Evolutionary conservation across 2,888 invertebrate species (phyloP).

Genomic region (Stenchaetothrips biformis): DNA sequence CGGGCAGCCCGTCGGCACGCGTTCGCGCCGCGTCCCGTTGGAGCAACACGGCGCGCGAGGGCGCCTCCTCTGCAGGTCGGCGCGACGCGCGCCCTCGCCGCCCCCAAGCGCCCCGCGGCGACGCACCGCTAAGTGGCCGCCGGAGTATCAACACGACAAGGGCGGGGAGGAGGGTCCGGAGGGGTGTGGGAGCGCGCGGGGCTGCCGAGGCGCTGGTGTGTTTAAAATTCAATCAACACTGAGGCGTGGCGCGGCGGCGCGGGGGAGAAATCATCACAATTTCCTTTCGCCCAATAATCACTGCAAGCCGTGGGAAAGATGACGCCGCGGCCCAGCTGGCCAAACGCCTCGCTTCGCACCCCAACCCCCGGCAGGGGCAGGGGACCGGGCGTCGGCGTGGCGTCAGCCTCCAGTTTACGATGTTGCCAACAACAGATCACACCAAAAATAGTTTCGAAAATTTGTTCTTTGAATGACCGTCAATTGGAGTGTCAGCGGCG

Average conservation of each 20-base stretch:
- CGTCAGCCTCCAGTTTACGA: neutral
- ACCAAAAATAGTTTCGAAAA: too few species aligned
- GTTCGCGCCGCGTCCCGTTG: too few species aligned
- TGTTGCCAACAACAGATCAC: neutral
- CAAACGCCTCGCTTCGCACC: neutral
- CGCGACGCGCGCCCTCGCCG: neutral
- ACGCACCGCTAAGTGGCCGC: neutral
- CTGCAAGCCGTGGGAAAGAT: neutral
- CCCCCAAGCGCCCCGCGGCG: too few species aligned
- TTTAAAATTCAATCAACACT: conserved; percentile 22
- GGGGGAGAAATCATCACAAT: conserved; percentile 15
- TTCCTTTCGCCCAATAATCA: conserved; percentile 18
- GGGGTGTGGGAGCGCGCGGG: neutral
- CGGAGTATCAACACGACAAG: neutral
- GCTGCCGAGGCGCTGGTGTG: conserved; percentile 6
- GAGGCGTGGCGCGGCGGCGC: neutral
- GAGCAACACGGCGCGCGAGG: too few species aligned
- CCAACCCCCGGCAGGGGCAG: neutral
- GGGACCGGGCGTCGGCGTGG: neutral
- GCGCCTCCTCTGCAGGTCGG: too few species aligned
- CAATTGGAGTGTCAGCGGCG: too few species aligned
- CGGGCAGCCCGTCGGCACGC: too few species aligned
- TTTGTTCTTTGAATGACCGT: too few species aligned
- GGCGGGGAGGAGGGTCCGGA: neutral
- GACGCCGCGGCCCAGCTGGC: neutral